Conservation (phyloP, 2,113 vertebrate genomes). For the Microcebus jonahi region DNA sequence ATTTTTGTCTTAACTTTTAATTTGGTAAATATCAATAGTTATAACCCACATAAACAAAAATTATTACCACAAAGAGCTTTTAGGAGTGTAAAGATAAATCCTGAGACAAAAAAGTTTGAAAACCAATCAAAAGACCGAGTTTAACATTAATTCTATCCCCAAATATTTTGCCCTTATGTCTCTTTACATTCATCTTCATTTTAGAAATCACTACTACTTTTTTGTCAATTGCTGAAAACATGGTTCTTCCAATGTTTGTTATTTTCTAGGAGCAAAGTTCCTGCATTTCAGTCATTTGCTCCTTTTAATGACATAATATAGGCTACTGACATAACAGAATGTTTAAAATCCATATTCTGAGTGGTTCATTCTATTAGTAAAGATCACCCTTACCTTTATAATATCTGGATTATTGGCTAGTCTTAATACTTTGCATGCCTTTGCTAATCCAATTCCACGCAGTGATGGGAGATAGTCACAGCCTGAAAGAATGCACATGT, state of each 20-base stretch:
- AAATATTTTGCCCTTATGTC: not conserved
- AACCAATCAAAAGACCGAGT: not conserved
- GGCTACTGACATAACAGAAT: not conserved
- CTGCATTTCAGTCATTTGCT: not conserved
- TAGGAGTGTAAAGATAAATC: not conserved
- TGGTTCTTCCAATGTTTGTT: not conserved
- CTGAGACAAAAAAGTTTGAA: not conserved
- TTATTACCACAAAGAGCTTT: not conserved
- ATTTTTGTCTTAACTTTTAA: conserved; percentile 39
- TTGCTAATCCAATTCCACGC: conserved; percentile 96
- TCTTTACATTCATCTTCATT: not conserved
- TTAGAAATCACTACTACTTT: not conserved
- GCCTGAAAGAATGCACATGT: conserved; percentile 99
- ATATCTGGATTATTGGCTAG: conserved; percentile 96
- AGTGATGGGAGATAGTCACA: conserved; percentile 98
- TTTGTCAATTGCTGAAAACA: not conserved
- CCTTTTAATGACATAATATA: not conserved
- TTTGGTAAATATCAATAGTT: not conserved
- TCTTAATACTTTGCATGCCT: conserved; percentile 94
- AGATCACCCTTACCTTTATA: conserved; percentile 88
- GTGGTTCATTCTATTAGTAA: not conserved
- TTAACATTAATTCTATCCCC: not conserved
- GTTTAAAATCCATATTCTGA: not conserved
- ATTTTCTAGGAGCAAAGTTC: not conserved
- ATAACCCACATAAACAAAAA: not conserved